These are phyloP conservation scores for Leptinotarsa lineolata DNA, from an alignment of 1,140 invertebrate genomes.

Conservation along the genomic window DNA sequence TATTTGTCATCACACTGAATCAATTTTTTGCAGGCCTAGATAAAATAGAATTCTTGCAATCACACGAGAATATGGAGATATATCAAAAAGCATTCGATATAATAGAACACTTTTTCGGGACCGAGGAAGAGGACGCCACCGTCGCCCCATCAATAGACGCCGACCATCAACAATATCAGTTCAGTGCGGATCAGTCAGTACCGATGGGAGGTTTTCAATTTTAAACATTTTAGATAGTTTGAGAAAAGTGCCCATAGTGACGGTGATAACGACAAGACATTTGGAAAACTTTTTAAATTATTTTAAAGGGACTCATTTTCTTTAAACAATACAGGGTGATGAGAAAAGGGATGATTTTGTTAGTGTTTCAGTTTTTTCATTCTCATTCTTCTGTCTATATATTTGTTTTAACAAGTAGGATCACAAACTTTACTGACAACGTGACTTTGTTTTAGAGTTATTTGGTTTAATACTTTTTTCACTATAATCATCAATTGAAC, in stretches of 20 bases:
- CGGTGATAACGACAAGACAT: not conserved
- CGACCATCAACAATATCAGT: constrained; percentile 78
- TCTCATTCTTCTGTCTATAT: too few relatives aligned
- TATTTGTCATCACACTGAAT: too few relatives aligned
- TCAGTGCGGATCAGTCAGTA: constrained; percentile 71
- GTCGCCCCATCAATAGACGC: constrained; percentile 80
- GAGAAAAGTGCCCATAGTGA: constrained; percentile 2
- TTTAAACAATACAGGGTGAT: constrained; percentile 7
- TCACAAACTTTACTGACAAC: not conserved
- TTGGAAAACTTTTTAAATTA: constrained; percentile 21
- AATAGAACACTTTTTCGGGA: constrained; percentile 93
- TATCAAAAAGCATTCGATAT: constrained; percentile 96
- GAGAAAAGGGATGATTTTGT: not conserved
- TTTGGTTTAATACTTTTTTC: not conserved
- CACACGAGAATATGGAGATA: constrained; percentile 94
- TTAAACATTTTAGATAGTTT: constrained; percentile 55
- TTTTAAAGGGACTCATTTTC: constrained; percentile 34
- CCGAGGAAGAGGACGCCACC: constrained; percentile 86
- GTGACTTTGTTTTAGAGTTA: not conserved
- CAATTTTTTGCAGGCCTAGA: constrained; percentile 75
- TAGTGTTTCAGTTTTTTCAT: not conserved
- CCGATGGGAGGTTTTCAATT: constrained; percentile 81
- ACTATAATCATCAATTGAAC: not conserved
- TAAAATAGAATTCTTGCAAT: constrained; percentile 96
- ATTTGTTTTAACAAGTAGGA: not conserved